Percentiles rank a stretch among this genome's conserved stretches.
phyloP scores from a whole-genome alignment of 2,797 vertebrate genomes.

The Hippopotamyrus pictus region DNA sequence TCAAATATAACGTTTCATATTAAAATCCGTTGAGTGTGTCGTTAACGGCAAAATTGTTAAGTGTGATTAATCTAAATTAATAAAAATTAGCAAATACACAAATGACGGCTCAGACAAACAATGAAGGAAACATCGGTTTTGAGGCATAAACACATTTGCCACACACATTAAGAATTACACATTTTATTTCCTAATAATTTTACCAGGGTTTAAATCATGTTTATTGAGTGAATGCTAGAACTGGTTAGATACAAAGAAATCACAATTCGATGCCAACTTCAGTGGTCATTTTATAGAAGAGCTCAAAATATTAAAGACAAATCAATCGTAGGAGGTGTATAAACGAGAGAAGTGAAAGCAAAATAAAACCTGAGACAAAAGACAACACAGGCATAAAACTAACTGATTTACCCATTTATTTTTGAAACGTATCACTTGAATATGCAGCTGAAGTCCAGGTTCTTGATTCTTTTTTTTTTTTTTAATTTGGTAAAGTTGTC shows the following conservation, averaged over 20 bases:
- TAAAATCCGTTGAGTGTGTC: background rate
- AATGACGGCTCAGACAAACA: background rate
- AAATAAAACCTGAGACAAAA: constrained; percentile 47
- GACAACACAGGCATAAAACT: constrained; percentile 53
- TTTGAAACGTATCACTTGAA: constrained; percentile 36
- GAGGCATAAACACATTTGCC: constrained; percentile 14
- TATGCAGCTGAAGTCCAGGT: background rate
- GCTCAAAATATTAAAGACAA: background rate
- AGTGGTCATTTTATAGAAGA: constrained; percentile 9
- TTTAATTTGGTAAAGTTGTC: background rate
- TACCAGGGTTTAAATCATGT: constrained; percentile 7
- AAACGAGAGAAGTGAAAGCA: constrained; percentile 11
- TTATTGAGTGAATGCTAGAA: constrained; percentile 7
- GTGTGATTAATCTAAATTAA: background rate
- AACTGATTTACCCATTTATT: constrained; percentile 55
- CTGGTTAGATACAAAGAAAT: background rate
- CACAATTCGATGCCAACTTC: background rate
- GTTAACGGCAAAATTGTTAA: background rate
- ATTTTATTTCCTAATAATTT: constrained; percentile 27
- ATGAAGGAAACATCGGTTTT: background rate
- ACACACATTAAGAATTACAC: constrained; percentile 23
- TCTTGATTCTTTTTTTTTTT: background rate
- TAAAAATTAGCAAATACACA: background rate
- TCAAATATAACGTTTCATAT: background rate
- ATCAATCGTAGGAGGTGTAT: background rate